A percentile compares a stretch with the other conserved stretches of the same genome.
Evolutionary conservation across 2,113 vertebrate species (phyloP).

Genomic region (Oncorhynchus clarkii): DNA sequence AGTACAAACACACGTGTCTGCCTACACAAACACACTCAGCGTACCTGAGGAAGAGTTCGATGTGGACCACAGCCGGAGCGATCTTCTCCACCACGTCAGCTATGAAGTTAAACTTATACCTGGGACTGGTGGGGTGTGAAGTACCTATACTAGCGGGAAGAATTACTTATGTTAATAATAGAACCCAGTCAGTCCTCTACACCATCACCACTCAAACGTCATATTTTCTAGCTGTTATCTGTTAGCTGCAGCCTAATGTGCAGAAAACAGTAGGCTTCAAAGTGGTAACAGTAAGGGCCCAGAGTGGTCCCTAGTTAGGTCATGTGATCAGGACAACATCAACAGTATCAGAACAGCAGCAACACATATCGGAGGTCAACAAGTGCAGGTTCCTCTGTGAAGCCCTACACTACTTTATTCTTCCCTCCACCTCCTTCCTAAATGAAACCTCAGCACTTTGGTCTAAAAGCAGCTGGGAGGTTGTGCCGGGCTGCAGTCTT

Average conservation of each 20-base stretch:
- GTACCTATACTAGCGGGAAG: slow-evolving; percentile 87
- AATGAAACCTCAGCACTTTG: background rate
- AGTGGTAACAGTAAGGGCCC: no score
- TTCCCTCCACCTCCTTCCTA: no score
- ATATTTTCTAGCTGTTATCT: no score
- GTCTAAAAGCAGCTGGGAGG: slow-evolving; percentile 25
- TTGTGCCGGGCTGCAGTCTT: background rate
- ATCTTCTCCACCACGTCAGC: slow-evolving; percentile 97
- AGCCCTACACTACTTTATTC: no score
- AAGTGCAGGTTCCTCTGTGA: no score
- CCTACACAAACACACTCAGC: background rate
- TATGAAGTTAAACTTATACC: slow-evolving; percentile 97
- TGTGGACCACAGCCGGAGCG: slow-evolving; percentile 93
- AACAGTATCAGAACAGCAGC: no score
- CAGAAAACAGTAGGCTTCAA: no score
- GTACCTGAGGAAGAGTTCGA: slow-evolving; percentile 92
- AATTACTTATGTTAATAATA: slow-evolving; percentile 71
- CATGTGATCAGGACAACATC: no score
- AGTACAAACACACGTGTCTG: background rate
- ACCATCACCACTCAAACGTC: background rate
- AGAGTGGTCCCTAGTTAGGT: no score
- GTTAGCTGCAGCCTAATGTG: no score
- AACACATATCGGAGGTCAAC: no score
- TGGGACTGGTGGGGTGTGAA: slow-evolving; percentile 81
- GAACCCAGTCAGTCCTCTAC: no score